A percentile compares a stretch with the other conserved stretches of the same genome.
Conservation (phyloP, 2,113 vertebrate species). For the Corapipo altera region DNA sequence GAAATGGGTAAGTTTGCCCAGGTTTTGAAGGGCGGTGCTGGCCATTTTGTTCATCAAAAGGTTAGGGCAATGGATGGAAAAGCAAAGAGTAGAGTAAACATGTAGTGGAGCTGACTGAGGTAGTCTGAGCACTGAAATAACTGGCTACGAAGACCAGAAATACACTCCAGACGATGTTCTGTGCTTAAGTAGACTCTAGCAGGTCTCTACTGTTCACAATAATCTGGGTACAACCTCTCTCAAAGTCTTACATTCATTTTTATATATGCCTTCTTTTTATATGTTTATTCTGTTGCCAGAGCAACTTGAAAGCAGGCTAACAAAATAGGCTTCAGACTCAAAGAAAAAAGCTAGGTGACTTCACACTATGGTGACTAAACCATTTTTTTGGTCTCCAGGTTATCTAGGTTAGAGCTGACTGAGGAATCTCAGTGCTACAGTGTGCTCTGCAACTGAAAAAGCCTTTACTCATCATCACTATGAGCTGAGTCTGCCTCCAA, state of each 20-base stretch:
- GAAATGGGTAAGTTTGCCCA: neutral
- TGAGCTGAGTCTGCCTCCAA: neutral
- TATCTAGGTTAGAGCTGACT: neutral
- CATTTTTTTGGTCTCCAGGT: neutral
- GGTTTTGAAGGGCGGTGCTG: neutral
- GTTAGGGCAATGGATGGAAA: neutral
- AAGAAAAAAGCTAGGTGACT: neutral
- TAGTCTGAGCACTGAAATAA: neutral
- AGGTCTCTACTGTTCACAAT: neutral
- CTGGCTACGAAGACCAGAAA: rapidly evolving
- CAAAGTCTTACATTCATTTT: neutral
- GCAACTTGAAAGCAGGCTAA: neutral
- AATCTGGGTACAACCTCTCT: neutral
- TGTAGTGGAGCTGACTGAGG: neutral
- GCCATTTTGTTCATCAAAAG: neutral
- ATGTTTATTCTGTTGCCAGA: neutral
- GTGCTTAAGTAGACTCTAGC: neutral
- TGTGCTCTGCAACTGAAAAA: neutral
- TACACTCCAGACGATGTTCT: neutral
- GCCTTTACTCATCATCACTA: neutral
- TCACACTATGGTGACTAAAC: neutral
- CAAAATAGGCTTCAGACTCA: neutral
- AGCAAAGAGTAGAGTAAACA: neutral
- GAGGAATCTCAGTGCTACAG: neutral
- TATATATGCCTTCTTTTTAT: neutral